phyloP scores from a whole-genome alignment of 2,113 vertebrate genomes.

The Gnathonemus echidnorhynchus region DNA sequence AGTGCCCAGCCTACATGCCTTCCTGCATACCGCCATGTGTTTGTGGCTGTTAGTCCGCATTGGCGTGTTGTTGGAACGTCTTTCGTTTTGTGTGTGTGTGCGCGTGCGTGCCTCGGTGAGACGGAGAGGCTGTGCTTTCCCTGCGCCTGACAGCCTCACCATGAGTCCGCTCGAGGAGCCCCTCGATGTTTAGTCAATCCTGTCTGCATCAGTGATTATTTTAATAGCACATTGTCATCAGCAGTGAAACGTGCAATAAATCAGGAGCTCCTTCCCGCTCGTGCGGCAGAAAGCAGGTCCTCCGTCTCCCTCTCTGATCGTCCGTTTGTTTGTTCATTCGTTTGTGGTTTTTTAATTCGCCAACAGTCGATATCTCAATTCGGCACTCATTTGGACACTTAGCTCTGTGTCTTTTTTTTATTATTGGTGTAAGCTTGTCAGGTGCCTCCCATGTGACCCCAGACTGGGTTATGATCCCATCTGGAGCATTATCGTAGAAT shows the following conservation, averaged over 20 bases:
- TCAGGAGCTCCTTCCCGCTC: background rate
- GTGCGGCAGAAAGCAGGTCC: background rate
- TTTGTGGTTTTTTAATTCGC: background rate
- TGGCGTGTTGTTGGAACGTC: background rate
- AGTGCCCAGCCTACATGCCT: background rate
- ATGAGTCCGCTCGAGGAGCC: slow-evolving; percentile 19
- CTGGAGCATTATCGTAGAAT: background rate
- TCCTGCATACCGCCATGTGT: background rate
- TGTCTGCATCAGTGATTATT: slow-evolving; percentile 28
- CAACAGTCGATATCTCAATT: background rate
- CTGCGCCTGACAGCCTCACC: slow-evolving; percentile 14
- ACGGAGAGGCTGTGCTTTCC: background rate
- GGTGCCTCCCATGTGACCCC: background rate
- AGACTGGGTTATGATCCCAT: background rate
- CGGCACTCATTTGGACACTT: background rate
- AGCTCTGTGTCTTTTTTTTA: background rate
- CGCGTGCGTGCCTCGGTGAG: no score
- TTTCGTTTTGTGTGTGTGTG: slow-evolving; percentile 10
- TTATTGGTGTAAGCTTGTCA: background rate
- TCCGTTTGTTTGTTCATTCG: background rate
- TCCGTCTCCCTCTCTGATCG: background rate
- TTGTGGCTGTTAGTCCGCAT: background rate
- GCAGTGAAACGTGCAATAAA: slow-evolving; percentile 15
- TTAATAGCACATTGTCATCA: slow-evolving; percentile 29
- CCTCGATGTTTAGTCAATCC: slow-evolving; percentile 30